phyloP scores from a whole-genome alignment of 1,140 invertebrate species.

The Camponotus floridanus region DNA sequence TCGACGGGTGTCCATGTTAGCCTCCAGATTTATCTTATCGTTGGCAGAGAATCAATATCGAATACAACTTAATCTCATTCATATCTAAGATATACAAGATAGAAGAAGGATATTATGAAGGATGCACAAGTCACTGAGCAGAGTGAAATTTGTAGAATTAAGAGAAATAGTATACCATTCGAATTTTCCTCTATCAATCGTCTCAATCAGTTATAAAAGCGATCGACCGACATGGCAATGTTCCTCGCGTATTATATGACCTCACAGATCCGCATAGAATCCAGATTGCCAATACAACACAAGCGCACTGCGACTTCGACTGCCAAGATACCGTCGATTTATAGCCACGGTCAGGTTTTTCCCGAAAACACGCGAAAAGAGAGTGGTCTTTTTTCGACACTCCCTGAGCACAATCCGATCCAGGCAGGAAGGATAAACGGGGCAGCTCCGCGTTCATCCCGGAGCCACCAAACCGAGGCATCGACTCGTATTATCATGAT shows the following conservation, averaged over 20 bases:
- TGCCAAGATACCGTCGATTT: constrained; percentile 37
- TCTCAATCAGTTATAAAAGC: neutral
- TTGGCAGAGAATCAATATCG: constrained; percentile 28
- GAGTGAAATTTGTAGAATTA: neutral
- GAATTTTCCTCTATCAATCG: neutral
- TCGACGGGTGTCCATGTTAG: constrained; percentile 9
- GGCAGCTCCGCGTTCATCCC: neutral
- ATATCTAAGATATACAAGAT: constrained; percentile 10
- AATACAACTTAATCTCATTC: neutral
- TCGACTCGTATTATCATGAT: constrained; percentile 83
- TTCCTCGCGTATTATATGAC: neutral
- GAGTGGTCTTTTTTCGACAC: constrained; percentile 24
- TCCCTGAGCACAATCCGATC: constrained; percentile 14
- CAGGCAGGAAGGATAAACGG: constrained; percentile 36
- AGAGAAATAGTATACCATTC: neutral
- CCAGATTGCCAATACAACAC: constrained; percentile 15
- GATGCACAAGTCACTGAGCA: neutral
- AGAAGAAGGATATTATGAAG: neutral
- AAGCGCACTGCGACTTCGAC: neutral
- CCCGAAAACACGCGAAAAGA: neutral
- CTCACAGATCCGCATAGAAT: neutral
- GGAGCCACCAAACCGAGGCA: constrained; percentile 64
- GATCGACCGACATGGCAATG: neutral
- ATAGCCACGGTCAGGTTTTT: neutral
- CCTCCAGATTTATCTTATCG: constrained; percentile 63